A percentile compares a stretch with the other conserved stretches of the same genome.
Conservation (phyloP, 2,113 vertebrate genomes). For the Ondatra zibethicus region DNA sequence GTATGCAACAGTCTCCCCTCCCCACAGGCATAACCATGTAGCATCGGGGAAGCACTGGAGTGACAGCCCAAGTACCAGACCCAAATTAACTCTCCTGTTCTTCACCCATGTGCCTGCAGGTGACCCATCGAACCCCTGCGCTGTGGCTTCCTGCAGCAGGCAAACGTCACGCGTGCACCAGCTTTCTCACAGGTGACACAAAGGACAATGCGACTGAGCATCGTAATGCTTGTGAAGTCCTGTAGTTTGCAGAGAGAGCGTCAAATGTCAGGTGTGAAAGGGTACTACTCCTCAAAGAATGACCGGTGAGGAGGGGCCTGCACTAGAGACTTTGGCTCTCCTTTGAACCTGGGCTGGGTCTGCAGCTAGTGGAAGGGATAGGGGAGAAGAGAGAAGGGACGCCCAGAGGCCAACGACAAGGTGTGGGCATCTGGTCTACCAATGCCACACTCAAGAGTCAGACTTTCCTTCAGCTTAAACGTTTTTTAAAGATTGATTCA, state of each 20-base stretch:
- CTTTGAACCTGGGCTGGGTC: neutral
- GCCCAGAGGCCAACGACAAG: rapidly evolving
- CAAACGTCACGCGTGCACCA: neutral
- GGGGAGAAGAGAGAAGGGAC: neutral
- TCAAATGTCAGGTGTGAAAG: neutral
- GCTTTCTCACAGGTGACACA: neutral
- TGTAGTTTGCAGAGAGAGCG: neutral
- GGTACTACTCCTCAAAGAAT: neutral
- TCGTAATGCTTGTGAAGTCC: neutral
- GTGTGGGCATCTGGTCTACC: neutral
- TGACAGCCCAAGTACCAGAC: neutral
- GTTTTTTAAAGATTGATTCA: neutral
- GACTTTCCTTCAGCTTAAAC: neutral
- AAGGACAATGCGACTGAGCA: neutral
- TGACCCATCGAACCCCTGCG: neutral
- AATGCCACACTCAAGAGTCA: rapidly evolving
- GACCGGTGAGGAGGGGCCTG: neutral
- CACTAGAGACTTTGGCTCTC: neutral
- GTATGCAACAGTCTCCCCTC: neutral
- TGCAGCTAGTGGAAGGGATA: neutral
- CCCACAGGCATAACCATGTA: neutral
- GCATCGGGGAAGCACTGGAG: rapidly evolving
- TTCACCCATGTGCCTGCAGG: neutral
- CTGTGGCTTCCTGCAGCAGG: neutral
- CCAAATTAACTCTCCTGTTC: neutral